Evolutionary conservation across 2,888 invertebrate species (phyloP).

Genomic region (Sisyra nigra): DNA sequence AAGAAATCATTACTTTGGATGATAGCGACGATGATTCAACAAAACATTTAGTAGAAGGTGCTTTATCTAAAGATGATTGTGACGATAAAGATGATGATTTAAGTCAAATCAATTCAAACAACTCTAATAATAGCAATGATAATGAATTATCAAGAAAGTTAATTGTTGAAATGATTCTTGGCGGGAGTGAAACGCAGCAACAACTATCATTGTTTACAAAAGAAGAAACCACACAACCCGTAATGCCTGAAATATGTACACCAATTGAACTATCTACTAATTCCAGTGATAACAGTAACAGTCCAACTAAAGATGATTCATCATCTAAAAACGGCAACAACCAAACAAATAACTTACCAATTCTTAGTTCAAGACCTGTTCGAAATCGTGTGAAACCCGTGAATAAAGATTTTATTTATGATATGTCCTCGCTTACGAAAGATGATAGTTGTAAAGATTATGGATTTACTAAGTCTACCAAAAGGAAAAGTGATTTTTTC

Average conservation of each 20-base stretch:
- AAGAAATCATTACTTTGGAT: slow-evolving; percentile 8
- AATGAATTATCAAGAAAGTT: slow-evolving; percentile 7
- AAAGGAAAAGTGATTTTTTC: slow-evolving; percentile 2
- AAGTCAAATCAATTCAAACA: neutral
- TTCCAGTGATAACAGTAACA: too few relatives aligned
- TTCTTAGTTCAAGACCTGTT: slow-evolving; percentile 30
- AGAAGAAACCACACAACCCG: too few relatives aligned
- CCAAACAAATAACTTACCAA: neutral
- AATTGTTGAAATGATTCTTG: slow-evolving; percentile 7
- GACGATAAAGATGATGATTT: neutral
- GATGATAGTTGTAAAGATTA: slow-evolving; percentile 1
- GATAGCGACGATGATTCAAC: slow-evolving; percentile 8
- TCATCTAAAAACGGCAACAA: neutral
- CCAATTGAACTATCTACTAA: too few relatives aligned
- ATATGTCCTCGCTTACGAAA: slow-evolving; percentile 31
- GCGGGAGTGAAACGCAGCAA: neutral
- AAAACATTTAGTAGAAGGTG: neutral
- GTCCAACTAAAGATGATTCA: too few relatives aligned
- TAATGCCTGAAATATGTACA: too few relatives aligned
- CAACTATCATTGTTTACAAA: neutral
- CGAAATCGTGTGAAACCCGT: slow-evolving; percentile 47
- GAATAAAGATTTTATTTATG: slow-evolving; percentile 56
- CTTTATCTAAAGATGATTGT: neutral
- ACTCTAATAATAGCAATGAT: neutral
- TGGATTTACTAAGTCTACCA: neutral